Percentiles rank a stretch among this genome's conserved stretches.
phyloP scores from a whole-genome alignment of 2,888 invertebrate species.

The Hypercompe scribonia region DNA sequence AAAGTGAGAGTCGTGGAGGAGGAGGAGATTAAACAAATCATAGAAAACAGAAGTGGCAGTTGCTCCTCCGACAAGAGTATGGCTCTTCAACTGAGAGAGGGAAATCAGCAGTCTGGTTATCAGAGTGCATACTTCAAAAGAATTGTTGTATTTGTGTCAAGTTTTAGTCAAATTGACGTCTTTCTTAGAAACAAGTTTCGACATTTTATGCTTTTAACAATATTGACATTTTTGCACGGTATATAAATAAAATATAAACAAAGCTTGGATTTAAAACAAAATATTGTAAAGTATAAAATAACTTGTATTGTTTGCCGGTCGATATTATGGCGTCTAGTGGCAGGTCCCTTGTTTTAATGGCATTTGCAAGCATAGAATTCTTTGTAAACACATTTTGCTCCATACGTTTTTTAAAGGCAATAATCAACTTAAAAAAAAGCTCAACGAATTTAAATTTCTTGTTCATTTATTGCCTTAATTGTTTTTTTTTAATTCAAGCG shows the following conservation, averaged over 20 bases:
- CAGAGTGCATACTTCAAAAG: no score
- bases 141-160: no score
- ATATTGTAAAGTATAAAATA: not conserved
- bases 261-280: not conserved
- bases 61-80: no score
- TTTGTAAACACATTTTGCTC: not conserved
- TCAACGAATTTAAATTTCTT: no score
- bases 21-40: no score
- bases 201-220: not conserved
- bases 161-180: not conserved
- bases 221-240: not conserved
- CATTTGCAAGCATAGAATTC: not conserved
- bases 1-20: no score
- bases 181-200: not conserved
- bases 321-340: not conserved
- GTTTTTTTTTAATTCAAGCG: no score
- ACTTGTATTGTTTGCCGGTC: not conserved
- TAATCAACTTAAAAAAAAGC: not conserved
- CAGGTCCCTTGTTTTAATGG: not conserved
- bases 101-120: no score
- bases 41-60: no score
- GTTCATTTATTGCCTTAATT: no score
- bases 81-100: no score
- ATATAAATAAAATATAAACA: not conserved
- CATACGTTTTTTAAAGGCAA: not conserved